phyloP scores from a whole-genome alignment of 2,113 vertebrate species.

The Machaerirhynchus nigripectus region DNA sequence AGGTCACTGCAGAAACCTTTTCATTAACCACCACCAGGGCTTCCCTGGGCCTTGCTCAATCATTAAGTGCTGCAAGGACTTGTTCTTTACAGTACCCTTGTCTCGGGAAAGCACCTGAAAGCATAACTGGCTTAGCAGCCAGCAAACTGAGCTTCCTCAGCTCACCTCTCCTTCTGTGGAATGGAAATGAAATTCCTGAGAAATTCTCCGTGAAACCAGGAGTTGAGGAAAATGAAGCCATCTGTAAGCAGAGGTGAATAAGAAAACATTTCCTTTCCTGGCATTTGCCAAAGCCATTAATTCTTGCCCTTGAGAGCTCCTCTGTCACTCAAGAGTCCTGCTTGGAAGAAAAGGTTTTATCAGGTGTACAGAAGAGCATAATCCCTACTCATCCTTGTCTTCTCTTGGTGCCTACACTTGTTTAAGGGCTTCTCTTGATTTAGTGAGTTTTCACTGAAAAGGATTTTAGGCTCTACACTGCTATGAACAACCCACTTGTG shows the following conservation, averaged over 20 bases:
- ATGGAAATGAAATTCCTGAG: background rate
- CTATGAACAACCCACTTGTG: background rate
- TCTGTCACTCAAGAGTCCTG: background rate
- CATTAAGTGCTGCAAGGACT: background rate
- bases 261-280: background rate
- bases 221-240: background rate
- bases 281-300: background rate
- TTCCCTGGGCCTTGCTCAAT: background rate
- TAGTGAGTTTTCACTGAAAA: background rate
- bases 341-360: background rate
- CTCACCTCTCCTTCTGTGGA: background rate
- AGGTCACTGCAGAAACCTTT: background rate
- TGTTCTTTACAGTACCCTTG: background rate
- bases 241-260: background rate
- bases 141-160: background rate
- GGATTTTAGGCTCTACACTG: background rate
- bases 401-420: background rate
- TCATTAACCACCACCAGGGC: background rate
- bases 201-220: background rate
- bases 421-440: background rate
- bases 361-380: background rate
- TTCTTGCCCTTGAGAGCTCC: background rate
- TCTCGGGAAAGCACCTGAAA: background rate
- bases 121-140: background rate
- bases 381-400: background rate